A percentile compares a stretch with the other conserved stretches of the same genome.
These are phyloP conservation scores for Rhinopomastus cyanomelas DNA, from an alignment of 2,113 vertebrate genomes.

Conservation along the genomic window DNA sequence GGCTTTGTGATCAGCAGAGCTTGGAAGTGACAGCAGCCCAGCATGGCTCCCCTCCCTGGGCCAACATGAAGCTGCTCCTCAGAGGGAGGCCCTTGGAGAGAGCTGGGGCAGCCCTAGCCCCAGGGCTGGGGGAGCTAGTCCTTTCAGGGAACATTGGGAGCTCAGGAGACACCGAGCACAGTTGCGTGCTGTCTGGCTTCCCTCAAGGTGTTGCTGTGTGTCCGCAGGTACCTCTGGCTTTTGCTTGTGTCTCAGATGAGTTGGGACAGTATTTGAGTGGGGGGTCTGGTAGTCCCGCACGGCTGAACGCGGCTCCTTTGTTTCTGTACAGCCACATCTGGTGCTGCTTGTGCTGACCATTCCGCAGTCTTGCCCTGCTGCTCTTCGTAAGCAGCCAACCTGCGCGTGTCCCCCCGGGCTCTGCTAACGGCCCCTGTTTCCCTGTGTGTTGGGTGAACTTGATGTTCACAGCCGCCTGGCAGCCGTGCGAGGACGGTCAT, in stretches of 20 bases:
- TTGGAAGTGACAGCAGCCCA: neutral
- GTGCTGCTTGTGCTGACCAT: neutral
- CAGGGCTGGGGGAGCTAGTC: neutral
- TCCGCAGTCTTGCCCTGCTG: neutral
- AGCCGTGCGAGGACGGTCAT: neutral
- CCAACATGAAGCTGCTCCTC: neutral
- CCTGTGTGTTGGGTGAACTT: neutral
- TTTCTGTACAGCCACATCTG: neutral
- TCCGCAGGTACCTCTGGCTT: neutral
- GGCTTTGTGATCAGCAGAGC: neutral
- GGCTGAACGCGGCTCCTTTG: neutral
- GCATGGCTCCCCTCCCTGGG: neutral
- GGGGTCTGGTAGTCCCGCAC: rapidly evolving
- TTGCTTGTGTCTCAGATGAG: neutral
- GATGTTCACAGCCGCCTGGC: neutral
- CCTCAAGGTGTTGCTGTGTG: rapidly evolving
- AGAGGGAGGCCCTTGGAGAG: neutral
- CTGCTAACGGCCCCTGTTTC: neutral
- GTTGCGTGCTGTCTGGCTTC: rapidly evolving
- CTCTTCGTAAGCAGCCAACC: neutral
- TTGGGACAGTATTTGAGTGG: neutral
- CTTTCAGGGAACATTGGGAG: rapidly evolving
- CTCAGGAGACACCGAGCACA: rapidly evolving
- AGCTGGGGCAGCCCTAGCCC: too few relatives aligned
- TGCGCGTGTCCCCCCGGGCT: rapidly evolving